A percentile compares a stretch with the other conserved stretches of the same genome.
These are phyloP conservation scores for Nannoperca obscura DNA, from an alignment of 2,797 vertebrate genomes.

Conservation along the genomic window DNA sequence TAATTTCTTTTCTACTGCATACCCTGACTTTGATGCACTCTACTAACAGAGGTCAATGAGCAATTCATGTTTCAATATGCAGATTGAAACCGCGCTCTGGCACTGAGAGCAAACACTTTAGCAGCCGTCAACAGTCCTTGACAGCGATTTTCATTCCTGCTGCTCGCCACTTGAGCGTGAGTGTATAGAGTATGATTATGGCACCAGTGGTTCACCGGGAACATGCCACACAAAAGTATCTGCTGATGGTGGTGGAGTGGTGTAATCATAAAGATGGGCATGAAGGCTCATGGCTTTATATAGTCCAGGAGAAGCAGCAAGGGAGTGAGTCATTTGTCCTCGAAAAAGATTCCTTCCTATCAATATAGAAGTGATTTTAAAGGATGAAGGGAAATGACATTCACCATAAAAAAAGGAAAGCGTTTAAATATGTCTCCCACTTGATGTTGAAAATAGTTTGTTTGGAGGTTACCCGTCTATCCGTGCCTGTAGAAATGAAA, in stretches of 20 bases:
- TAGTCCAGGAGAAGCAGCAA: conserved; percentile 42
- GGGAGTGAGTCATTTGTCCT: conserved; percentile 46
- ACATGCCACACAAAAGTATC: conserved; percentile 57
- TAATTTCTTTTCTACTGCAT: background rate
- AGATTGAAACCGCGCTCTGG: conserved; percentile 33
- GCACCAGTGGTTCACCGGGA: conserved; percentile 41
- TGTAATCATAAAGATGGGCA: conserved; percentile 47
- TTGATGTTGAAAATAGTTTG: conserved; percentile 5
- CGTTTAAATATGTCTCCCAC: conserved; percentile 7
- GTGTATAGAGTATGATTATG: conserved; percentile 61
- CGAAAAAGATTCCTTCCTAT: conserved; percentile 48
- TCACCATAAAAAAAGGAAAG: background rate
- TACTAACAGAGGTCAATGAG: conserved; percentile 39
- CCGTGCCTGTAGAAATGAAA: background rate
- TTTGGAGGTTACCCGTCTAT: background rate
- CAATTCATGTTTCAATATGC: conserved; percentile 50
- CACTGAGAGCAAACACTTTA: conserved; percentile 60
- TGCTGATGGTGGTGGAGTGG: conserved; percentile 62
- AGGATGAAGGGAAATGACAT: conserved; percentile 21
- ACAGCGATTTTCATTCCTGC: conserved; percentile 58
- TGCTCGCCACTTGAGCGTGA: conserved; percentile 56
- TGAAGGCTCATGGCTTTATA: conserved; percentile 56
- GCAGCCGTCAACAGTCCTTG: conserved; percentile 53
- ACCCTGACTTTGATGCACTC: conserved; percentile 38
- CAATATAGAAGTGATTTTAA: conserved; percentile 26